Evolutionary conservation across 2,797 vertebrate genomes (phyloP).

Genomic region (Malurus splendens): DNA sequence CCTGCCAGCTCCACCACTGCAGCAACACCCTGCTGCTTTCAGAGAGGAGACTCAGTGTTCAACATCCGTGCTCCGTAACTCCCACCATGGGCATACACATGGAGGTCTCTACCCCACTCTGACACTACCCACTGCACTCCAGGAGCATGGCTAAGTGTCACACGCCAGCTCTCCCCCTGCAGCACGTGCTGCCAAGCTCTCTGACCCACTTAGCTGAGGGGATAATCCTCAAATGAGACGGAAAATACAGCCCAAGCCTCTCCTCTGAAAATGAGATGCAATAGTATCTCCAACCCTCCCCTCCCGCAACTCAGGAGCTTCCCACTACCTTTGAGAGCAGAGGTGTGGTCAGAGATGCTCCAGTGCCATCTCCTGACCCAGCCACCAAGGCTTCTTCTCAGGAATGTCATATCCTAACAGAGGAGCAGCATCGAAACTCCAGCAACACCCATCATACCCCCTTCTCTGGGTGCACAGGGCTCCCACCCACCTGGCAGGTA

Average conservation of each 20-base stretch:
- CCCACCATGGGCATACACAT: fast-evolving
- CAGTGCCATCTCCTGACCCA: background rate
- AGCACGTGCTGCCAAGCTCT: background rate
- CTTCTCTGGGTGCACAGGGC: background rate
- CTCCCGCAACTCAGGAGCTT: background rate
- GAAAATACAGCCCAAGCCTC: slow-evolving; percentile 22
- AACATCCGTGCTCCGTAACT: fast-evolving
- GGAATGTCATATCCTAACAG: background rate
- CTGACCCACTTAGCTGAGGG: background rate
- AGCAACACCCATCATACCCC: fast-evolving
- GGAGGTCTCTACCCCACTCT: background rate
- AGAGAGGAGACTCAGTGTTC: background rate
- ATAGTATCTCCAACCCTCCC: background rate
- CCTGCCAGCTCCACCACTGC: background rate
- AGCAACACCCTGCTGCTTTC: background rate
- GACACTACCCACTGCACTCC: background rate
- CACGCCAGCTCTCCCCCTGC: background rate
- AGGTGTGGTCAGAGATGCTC: background rate
- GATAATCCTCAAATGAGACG: background rate
- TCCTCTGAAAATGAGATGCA: background rate
- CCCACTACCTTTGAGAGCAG: background rate
- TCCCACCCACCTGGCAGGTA: background rate
- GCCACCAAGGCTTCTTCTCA: background rate
- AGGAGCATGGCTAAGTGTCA: background rate
- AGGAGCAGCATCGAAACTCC: background rate